Evolutionary conservation across 2,797 vertebrate species (phyloP), one percentile per base, ranked within the genome.

Genomic region (Discoglossus pictus): DNA sequence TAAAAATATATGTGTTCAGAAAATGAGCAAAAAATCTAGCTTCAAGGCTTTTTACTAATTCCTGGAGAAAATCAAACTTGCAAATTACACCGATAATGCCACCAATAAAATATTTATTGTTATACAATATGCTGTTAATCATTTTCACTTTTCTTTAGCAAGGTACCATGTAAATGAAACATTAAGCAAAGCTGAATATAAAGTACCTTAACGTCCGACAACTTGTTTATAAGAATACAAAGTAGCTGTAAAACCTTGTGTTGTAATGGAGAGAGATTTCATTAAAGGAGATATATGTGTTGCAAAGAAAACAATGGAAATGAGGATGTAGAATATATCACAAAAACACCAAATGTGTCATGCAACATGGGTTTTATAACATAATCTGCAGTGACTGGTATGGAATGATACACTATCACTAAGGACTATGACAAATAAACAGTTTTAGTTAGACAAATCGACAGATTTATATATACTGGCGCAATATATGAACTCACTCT

Each of bases 91-190:
- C 75, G 74, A 82, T 83, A 81, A 80, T 75, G 80, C 74, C 79
- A 27, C 72, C 46, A 81, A 78, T 84, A 78, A 86, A 87, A 84
- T 84, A 84, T 82, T 83, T 83, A 80, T 79, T 68, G 70, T 73
- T 76, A 65, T 66, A 68, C 75, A 68, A 77, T 67, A 55, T 80
- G 78, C 75, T 80, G 71, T 77, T 87, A 81, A 75, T 82, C 73
- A 64, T 75, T 73, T 80, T 77, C 81, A 80, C 80, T 83, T 68
- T 73, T 80, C 75, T 80, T 84, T 75, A 76, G 69, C 25, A 73
- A 78, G 75, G 74, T 82, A 74, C 65, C 78, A 78, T 61, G 18
- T 73, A 77, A 85, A 83, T 81, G 78, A 85, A 86, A 85, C 86
- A 83, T 80, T 85, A 88, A 83, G 65, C 61, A 68, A 21, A 25